Base-by-base conservation (phyloP, 1,140 invertebrate species). In the Battus philenor region DNA sequence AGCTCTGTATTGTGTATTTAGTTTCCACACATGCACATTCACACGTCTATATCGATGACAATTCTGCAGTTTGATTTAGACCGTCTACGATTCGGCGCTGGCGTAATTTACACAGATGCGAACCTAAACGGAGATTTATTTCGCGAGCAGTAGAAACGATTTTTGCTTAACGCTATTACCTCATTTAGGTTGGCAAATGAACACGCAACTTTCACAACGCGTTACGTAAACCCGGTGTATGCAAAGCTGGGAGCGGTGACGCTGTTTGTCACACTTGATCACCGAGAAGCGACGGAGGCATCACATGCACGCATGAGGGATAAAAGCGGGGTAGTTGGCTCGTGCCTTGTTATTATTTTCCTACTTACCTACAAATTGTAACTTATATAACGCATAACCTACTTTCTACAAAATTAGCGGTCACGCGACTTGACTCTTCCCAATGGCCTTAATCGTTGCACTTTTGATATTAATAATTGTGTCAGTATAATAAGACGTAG, bases 181-280 rank as follows among this genome's bases (percentile, higher is more conserved):
- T 26, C 36, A 39, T 39, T 39, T 26, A 26, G 36, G 36, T 39
- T 39, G 20, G 36, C 36, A 39, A 39, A 39, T 39, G 36, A 39
- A 26, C 22, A 26, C 20, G 36, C 36, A 26, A 39, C 36, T 39
- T 39, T 39, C 36, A 39, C 36, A 26, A 24, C 20, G 12, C 36
- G 36, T 39, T 39, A 22, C 36, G 36, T 15, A 39, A 39, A 39
- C 36, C 12, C 26, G 22, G 36, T 39, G 24, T 26, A 39, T 39
- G 36, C 36, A 39, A 39, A 39, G 22, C 36, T 24, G 36, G 20
- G 33, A 20, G 16, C 33, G 33, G 15, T 10, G 33, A 10, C 33
- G 18, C 20, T 17, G 33, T 15, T 10, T 15, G 36, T 39, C 36
- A 39, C 36, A 39, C 36, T 39, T 39, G 36, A 39, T 39, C 36